These are phyloP conservation scores for Dysidea cf. avara DNA, from an alignment of 37 sponge, comb jelly and placozoan species.

Conservation along the genomic window DNA sequence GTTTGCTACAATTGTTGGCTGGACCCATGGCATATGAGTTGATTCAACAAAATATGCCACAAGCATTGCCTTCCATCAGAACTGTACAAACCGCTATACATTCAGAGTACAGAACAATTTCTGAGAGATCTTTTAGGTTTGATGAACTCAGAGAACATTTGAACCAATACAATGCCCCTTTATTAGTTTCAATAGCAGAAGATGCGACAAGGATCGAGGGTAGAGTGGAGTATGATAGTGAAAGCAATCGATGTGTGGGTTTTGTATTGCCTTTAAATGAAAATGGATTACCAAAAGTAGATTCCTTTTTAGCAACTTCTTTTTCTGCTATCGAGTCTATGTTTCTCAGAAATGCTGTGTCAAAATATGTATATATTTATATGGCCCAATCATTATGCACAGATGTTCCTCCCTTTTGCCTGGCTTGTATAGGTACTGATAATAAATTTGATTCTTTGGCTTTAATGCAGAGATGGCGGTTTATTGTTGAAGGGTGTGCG, in stretches of 20 bases:
- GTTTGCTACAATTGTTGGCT: constrained; percentile 32
- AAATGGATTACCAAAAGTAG: constrained; percentile 1
- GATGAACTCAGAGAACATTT: constrained; percentile 38
- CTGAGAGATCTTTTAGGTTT: constrained; percentile 36
- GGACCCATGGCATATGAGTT: constrained; percentile 24
- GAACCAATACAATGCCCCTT: constrained; percentile 22
- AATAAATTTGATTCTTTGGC: constrained; percentile 12
- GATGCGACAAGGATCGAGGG: constrained; percentile 27
- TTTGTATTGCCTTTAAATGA: constrained; percentile 27
- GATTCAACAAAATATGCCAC: not conserved
- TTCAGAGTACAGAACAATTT: constrained; percentile 18
- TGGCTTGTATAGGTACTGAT: constrained; percentile 28
- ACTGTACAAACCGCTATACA: constrained; percentile 21
- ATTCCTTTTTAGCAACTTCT: constrained; percentile 1
- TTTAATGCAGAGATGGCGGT: constrained; percentile 12
- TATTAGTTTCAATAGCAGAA: constrained; percentile 33
- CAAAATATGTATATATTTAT: constrained; percentile 33
- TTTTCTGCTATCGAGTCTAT: constrained; percentile 4
- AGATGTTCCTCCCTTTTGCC: constrained; percentile 24
- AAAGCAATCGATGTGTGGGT: constrained; percentile 10
- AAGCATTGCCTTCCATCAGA: constrained; percentile 20
- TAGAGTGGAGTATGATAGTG: constrained; percentile 29
- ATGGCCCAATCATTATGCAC: constrained; percentile 15
- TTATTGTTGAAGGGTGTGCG: not conserved
- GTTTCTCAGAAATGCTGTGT: not conserved